Evolutionary conservation across 1,140 invertebrate species (phyloP), one percentile per base, ranked within the genome.

Genomic region (Papilio helenus): DNA sequence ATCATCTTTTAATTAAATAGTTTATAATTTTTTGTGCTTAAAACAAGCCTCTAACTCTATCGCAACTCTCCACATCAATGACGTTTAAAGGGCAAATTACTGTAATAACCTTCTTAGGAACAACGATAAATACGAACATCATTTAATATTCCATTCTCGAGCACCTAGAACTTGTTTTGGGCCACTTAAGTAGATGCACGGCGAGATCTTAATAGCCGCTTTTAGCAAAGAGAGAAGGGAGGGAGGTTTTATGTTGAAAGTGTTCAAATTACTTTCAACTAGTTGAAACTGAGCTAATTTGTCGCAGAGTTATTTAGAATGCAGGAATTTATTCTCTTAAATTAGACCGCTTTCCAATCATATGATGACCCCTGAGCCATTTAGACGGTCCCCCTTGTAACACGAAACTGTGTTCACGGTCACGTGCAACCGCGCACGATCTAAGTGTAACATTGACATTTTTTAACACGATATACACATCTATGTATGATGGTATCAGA

Each of bases 61-160:
- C n/a, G n/a, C 23, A 58, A 58, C 55, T 58, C 55, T 58, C 4
- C n/a, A 23, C 20, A 20, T 58, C n/a, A 9, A 10, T 9, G 23
- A 58, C 20, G 9, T 23, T n/a, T 23, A 20, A 9, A 58, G 8
- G 55, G 20, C 7, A 23, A 23, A 58, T 58, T 3, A 23, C 55
- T n/a, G n/a, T 18, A 23, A 23, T 23, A 58, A 20, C 55, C 55
- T 58, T 58, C 55, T 58, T 58, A n/a, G 58, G 26, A 26, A 61
- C 58, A 12, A 26, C 58, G 23, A 44, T 39, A 72, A 44, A 44
- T 72, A 44, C 18, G 14, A 42, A 44, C 23, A 44, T 49, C 44
- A 74, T 46, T 74, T 74, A 74, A 74, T 74, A 74, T 74, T 74
- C 72, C 44, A 74, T 74, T 74, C 44, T 49, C 72, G 9, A 51